Evolutionary conservation across 2,888 invertebrate genomes (phyloP).

Genomic region (Drosophila anomelani): DNA sequence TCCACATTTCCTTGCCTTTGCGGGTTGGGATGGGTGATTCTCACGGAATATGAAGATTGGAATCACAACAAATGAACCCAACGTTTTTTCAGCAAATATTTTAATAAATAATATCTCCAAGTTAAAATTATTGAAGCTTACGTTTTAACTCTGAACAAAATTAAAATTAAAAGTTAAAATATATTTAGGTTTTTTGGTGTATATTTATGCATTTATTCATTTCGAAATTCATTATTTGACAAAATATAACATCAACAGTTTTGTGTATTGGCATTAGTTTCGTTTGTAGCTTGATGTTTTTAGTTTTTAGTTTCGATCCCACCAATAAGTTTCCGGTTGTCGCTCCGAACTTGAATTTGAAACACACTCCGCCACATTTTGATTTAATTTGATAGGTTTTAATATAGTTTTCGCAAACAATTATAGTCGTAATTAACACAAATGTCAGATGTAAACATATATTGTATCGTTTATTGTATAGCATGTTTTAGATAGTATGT

Average conservation of each 20-base stretch:
- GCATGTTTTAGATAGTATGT: slow-evolving; percentile 41
- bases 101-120: background rate
- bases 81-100: background rate
- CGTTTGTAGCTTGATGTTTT: slow-evolving; percentile 21
- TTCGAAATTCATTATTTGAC: slow-evolving; percentile 76
- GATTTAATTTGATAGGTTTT: slow-evolving; percentile 68
- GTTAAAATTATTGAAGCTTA: background rate
- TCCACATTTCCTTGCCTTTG: background rate
- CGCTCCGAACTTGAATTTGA: slow-evolving; percentile 15
- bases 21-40: background rate
- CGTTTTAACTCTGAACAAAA: background rate
- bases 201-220: slow-evolving; percentile 66
- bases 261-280: slow-evolving; percentile 79
- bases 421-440: slow-evolving; percentile 80
- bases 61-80: background rate
- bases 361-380: slow-evolving; percentile 36
- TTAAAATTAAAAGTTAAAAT: background rate
- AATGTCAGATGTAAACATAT: slow-evolving; percentile 63
- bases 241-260: slow-evolving; percentile 83
- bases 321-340: slow-evolving; percentile 45
- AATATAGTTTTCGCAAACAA: slow-evolving; percentile 70
- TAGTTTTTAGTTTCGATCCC: slow-evolving; percentile 19
- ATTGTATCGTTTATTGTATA: slow-evolving; percentile 36
- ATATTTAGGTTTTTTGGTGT: slow-evolving; percentile 3
- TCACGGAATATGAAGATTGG: background rate